Conservation (phyloP, 1,140 invertebrate genomes). For the Rhizoglyphus robini region DNA sequence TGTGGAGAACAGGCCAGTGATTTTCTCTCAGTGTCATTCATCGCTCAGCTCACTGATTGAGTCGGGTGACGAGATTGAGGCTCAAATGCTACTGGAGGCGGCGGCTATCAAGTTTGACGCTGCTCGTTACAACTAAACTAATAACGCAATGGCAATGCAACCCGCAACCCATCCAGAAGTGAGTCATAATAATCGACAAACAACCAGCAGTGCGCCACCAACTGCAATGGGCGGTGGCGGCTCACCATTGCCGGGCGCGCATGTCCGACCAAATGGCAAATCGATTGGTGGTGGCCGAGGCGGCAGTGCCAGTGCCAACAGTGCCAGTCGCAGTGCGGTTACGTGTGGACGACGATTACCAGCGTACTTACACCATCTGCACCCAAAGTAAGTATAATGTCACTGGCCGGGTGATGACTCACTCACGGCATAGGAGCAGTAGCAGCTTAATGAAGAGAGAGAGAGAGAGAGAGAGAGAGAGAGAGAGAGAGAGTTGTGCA, state of each 20-base stretch:
- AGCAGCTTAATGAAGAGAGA: no score
- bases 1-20: constrained; percentile 6
- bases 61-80: constrained; percentile 1
- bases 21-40: constrained; percentile 13
- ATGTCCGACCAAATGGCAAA: neutral
- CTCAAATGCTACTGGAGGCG: neutral
- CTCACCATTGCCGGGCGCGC: neutral
- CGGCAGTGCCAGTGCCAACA: neutral
- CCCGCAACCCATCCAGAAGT: neutral
- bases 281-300: neutral
- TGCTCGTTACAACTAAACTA: neutral
- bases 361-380: neutral
- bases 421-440: no score
- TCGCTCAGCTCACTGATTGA: neutral
- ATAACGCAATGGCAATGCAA: neutral
- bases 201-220: neutral
- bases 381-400: neutral
- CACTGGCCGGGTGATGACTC: no score
- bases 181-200: no score
- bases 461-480: no score
- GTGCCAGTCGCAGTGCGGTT: no score
- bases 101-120: neutral
- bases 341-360: neutral
- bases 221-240: neutral
- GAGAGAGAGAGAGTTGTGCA: no score